Evolutionary conservation across 92 coral and sea anemone species (phyloP).

Genomic region (Zoanthus solanderi): DNA sequence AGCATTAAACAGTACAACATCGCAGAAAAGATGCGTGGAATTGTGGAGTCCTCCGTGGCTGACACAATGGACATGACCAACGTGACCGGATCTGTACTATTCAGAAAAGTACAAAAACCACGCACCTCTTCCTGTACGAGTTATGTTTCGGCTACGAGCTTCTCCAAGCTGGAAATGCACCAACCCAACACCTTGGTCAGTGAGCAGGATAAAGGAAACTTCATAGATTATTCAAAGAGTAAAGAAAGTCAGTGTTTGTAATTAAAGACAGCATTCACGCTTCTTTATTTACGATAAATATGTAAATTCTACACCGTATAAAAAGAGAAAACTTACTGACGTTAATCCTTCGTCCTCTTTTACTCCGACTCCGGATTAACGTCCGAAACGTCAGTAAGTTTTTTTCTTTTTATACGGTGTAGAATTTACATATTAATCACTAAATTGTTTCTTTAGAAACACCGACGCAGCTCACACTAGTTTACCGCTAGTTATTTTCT

Average conservation of each 20-base stretch:
- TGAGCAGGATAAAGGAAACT: not conserved
- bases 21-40: constrained; percentile 19
- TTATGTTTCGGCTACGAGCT: constrained; percentile 1
- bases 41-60: constrained; percentile 26
- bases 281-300: too few relatives aligned
- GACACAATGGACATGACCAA: constrained; percentile 13
- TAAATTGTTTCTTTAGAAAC: too few relatives aligned
- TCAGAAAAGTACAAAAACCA: not conserved
- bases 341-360: too few relatives aligned
- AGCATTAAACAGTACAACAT: constrained; percentile 7
- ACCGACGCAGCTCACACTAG: too few relatives aligned
- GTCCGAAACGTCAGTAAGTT: too few relatives aligned
- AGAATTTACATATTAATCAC: too few relatives aligned
- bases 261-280: not conserved
- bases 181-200: not conserved
- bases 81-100: constrained; percentile 26
- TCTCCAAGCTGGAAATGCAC: constrained; percentile 29
- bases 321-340: too few relatives aligned
- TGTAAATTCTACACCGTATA: too few relatives aligned
- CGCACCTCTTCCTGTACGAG: constrained; percentile 22
- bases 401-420: too few relatives aligned
- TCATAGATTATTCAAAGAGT: not conserved
- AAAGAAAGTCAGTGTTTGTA: constrained; percentile 48
- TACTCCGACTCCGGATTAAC: too few relatives aligned
- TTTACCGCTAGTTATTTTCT: too few relatives aligned